These are phyloP conservation scores for Oscheius sp. DNA, from an alignment of 2,888 invertebrate genomes.

Conservation along the genomic window DNA sequence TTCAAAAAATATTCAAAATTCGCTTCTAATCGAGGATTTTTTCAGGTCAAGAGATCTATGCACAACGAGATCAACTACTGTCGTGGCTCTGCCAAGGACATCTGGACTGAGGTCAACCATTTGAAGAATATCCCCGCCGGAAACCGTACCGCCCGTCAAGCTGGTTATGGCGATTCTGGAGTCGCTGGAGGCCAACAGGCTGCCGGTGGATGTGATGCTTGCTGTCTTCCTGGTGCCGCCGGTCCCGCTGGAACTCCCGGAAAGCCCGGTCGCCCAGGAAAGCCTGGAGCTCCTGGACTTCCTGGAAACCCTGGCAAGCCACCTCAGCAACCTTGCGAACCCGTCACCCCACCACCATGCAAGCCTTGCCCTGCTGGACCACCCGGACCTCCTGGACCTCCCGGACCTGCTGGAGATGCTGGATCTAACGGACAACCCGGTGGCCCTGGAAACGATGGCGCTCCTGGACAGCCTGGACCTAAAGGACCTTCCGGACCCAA, in stretches of 20 bases:
- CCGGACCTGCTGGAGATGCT: slow-evolving; percentile 53
- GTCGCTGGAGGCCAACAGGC: slow-evolving; percentile 34
- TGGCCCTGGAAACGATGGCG: slow-evolving; percentile 52
- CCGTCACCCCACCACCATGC: slow-evolving; percentile 62
- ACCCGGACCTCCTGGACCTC: slow-evolving; percentile 57
- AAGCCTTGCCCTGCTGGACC: slow-evolving; percentile 61
- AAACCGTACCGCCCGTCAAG: slow-evolving; percentile 59
- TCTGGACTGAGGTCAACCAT: slow-evolving; percentile 57
- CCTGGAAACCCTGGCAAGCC: slow-evolving; percentile 60
- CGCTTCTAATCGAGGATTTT: no score
- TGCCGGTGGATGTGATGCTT: slow-evolving; percentile 61
- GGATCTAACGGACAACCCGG: slow-evolving; percentile 51
- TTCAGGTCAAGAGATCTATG: slow-evolving; percentile 66
- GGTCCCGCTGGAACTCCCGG: slow-evolving; percentile 56
- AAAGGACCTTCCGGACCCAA: slow-evolving; percentile 58
- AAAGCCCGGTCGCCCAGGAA: slow-evolving; percentile 55
- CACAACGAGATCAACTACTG: slow-evolving; percentile 68
- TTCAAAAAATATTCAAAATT: no score
- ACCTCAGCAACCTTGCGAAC: slow-evolving; percentile 63
- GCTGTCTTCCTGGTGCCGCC: slow-evolving; percentile 60
- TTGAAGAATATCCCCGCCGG: slow-evolving; percentile 53
- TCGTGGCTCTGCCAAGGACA: slow-evolving; percentile 61
- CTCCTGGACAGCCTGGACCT: slow-evolving; percentile 59
- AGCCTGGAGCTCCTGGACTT: slow-evolving; percentile 55
- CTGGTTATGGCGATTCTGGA: slow-evolving; percentile 31